Conservation (phyloP, 2,888 invertebrate genomes). For the Orchesella flavescens region DNA sequence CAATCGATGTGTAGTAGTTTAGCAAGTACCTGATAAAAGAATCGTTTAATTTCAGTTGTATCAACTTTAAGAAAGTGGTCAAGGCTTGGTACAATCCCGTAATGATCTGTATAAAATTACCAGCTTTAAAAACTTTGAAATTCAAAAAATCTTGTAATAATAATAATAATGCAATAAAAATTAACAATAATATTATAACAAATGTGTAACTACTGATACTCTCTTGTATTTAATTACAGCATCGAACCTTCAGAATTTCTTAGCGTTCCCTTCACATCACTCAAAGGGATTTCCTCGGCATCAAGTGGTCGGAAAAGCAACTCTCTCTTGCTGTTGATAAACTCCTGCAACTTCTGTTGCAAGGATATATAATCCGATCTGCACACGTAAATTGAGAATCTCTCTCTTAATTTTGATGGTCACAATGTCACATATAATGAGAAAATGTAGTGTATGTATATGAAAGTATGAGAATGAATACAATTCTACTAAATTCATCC, state of each 20-base stretch:
- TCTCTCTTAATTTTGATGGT: conserved; percentile 10
- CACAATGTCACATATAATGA: neutral
- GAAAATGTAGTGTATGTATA: neutral
- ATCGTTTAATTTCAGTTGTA: conserved; percentile 83
- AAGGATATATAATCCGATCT: conserved; percentile 88
- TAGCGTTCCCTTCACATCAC: conserved; percentile 63
- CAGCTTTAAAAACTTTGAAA: neutral
- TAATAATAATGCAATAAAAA: neutral
- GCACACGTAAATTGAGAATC: conserved; percentile 51
- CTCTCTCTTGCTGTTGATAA: conserved; percentile 88
- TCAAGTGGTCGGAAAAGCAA: conserved; percentile 78
- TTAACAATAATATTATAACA: neutral
- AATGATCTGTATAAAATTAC: conserved; percentile 79
- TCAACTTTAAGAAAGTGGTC: conserved; percentile 89
- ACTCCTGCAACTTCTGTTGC: conserved; percentile 87
- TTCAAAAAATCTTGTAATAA: neutral
- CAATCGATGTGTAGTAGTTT: too few relatives aligned
- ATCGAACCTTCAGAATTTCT: conserved; percentile 66
- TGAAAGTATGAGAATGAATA: neutral
- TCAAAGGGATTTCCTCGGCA: conserved; percentile 73
- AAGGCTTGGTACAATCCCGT: conserved; percentile 88
- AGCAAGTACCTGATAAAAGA: conserved; percentile 86
- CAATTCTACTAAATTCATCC: too few relatives aligned
- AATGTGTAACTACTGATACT: too few relatives aligned
- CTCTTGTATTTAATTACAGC: neutral